Percentiles rank a stretch among this genome's conserved stretches.
Conservation (phyloP, 2,113 vertebrate genomes). For the Trichomycterus rosablanca region DNA sequence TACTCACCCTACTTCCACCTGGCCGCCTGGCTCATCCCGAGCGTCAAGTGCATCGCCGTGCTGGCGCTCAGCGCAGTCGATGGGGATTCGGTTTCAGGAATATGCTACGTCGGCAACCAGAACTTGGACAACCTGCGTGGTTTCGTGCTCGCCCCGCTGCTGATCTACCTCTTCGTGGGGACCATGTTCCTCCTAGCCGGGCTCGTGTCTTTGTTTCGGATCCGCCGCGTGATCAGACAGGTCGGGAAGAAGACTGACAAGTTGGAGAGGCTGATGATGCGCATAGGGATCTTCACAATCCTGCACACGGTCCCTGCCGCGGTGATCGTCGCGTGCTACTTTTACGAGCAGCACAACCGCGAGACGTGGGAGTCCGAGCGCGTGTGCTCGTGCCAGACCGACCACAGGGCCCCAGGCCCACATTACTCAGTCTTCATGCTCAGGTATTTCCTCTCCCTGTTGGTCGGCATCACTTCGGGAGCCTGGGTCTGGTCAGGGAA, state of each 20-base stretch:
- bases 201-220: slow-evolving; percentile 88
- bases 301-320: slow-evolving; percentile 89
- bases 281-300: slow-evolving; percentile 86
- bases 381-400: slow-evolving; percentile 79
- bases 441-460: slow-evolving; percentile 96
- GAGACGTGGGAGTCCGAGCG: slow-evolving; percentile 86
- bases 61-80: slow-evolving; percentile 81
- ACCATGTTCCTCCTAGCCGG: slow-evolving; percentile 91
- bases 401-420: slow-evolving; percentile 88
- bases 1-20: slow-evolving; percentile 89
- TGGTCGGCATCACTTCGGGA: slow-evolving; percentile 95
- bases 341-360: slow-evolving; percentile 92
- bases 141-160: slow-evolving; percentile 86
- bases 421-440: slow-evolving; percentile 99
- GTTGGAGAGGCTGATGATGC: slow-evolving; percentile 90
- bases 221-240: slow-evolving; percentile 89
- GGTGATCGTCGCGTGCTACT: slow-evolving; percentile 87
- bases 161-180: slow-evolving; percentile 89
- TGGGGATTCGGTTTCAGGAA: slow-evolving; percentile 86
- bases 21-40: slow-evolving; percentile 91
- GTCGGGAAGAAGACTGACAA: slow-evolving; percentile 91
- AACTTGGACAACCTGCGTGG: slow-evolving; percentile 86
- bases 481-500: slow-evolving; percentile 99
- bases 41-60: slow-evolving; percentile 84
- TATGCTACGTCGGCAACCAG: slow-evolving; percentile 94